Base-by-base conservation (phyloP, 92 coral and sea anemone genomes). In the Umimayanthus chanpuru region DNA sequence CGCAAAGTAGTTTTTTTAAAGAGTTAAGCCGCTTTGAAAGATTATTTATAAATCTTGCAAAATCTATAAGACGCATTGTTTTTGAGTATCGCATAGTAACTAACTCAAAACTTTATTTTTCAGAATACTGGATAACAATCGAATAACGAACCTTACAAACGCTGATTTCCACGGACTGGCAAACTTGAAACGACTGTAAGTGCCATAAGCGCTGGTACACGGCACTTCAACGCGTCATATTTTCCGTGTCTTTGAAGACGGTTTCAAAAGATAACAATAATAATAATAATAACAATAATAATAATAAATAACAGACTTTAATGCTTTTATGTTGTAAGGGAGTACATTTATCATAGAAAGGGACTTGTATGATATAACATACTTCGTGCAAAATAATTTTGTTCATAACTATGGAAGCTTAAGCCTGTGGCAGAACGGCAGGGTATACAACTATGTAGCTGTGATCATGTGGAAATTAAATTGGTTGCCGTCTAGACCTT, bases 71-170 rank as follows among this genome's bases (percentile, higher is more conserved):
- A n/a, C 10, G 3, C 21, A 21, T 15, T 26, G 23, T 30, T 30
- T 74, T 36, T 6, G 40, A 12, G 36, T 6, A 36, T 39, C 25
- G 9, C 47, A 2, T 43, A 38, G 55, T 39, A 7, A 14, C 32
- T 20, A 20, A 43, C 43, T 41, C n/a, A 4, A 3, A 4, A 7
- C 30, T 7, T 43, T 39, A 18, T 39, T 43, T 73, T 44, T 77
- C 53, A 77, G 81, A 77, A 77, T 77, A 77, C 58, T 77, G 56
- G 56, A 77, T 44, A 77, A 77, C 36, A 77, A 77, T 41, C 26
- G 58, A 77, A 77, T 77, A 39, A 43, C 10, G 15, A 77, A 77
- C 61, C 81, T 77, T 20, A 77, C 81, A 47, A 40, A 23, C 6
- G 81, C 81, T 21, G 81, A 77, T 47, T 77, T 77, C 81, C 81